Base-by-base conservation (phyloP, 2,888 invertebrate species). In the Strigamia transsilvanica region DNA sequence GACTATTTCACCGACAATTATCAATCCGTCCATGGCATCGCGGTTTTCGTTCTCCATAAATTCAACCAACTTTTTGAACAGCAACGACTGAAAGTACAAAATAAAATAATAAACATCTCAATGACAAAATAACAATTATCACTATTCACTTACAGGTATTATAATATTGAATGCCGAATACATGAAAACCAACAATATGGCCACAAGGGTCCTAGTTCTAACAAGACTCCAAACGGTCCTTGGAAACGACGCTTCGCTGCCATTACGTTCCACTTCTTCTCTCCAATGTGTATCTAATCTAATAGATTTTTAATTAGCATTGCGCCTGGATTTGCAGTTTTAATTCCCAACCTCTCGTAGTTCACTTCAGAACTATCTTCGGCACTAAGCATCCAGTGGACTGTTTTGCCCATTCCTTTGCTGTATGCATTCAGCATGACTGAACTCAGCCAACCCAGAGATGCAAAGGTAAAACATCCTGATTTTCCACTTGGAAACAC, bases 391-490 rank as follows among this genome's bases (percentile, higher is more conserved):
- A 3, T 78, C 78, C 78, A 78, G 13, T n/a, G 4, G 10, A 9
- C 5, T 3, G 41, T 78, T 18, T 78, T 34, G 18, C 18, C 78
- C 41, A 78, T 41, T 34, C 78, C 78, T 2, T 78, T 6, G 32
- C 86, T 85, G 80, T 87, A 88, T 0, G 88, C 87, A 82, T 86
- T 87, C 87, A 87, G 87, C 87, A 89, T 88, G 56, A 88, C 85
- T 4, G 85, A 85, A 0, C 87, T 86, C 82, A 88, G 85, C 89
- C 89, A 89, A 46, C 87, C 85, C 80, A 87, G 86, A 12, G 88
- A 87, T 82, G 88, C 85, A 84, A 86, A 86, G 12, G 87, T 88
- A 82, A 89, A 85, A 34, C 87, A 85, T 5, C 89, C 89, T 21
- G 87, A 85, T 32, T 86, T 85, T 2, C 51, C 21, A 46, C 79